These are phyloP conservation scores for Exaiptasia diaphana DNA, from an alignment of 64 coral and sea anemone species.

Conservation along the genomic window DNA sequence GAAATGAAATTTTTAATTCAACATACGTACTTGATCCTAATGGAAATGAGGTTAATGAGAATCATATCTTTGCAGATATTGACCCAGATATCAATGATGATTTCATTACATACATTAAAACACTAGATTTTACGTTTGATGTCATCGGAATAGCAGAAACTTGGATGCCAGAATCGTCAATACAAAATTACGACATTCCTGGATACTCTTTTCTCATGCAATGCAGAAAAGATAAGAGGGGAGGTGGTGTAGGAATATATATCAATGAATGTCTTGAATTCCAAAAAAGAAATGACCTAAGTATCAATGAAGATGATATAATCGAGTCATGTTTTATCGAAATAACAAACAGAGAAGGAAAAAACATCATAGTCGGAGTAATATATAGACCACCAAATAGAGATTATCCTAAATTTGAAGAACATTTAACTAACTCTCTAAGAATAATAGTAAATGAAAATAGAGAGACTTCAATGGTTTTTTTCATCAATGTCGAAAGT, in stretches of 20 bases:
- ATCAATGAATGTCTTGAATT: slow-evolving; percentile 1
- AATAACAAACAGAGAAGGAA: slow-evolving; percentile 44
- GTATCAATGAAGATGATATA: not conserved
- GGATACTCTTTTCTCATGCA: slow-evolving; percentile 22
- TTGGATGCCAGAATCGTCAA: not conserved
- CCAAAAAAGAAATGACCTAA: slow-evolving; percentile 18
- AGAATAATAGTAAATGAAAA: not conserved
- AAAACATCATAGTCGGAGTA: slow-evolving; percentile 47
- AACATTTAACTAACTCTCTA: not conserved
- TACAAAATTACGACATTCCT: slow-evolving; percentile 4
- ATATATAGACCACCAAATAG: slow-evolving; percentile 49
- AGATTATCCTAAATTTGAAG: not conserved
- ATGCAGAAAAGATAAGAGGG: not conserved
- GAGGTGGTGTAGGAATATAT: slow-evolving; percentile 39
- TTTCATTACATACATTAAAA: no score
- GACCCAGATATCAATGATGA: no score
- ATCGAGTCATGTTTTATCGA: slow-evolving; percentile 42
- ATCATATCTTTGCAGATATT: no score
- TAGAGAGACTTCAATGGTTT: no score
- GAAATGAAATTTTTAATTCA: no score
- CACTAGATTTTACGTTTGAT: not conserved
- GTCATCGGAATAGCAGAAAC: slow-evolving; percentile 7
- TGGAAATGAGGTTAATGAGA: no score
- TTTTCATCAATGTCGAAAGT: no score
- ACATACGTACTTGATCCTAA: no score